phyloP scores from a whole-genome alignment of 2,888 invertebrate species.

The Synanthedon andrenaeformis region DNA sequence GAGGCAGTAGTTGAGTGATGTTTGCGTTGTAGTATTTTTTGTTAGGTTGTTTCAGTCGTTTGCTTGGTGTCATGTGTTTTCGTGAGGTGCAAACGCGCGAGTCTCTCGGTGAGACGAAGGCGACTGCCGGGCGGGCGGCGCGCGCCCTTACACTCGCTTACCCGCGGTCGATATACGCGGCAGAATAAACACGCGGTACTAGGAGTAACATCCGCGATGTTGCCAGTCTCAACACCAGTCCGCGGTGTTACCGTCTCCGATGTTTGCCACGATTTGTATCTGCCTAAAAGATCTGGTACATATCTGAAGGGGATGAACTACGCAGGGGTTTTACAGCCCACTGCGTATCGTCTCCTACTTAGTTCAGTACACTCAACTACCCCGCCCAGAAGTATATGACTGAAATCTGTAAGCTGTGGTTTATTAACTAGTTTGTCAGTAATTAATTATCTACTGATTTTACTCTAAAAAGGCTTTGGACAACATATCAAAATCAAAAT shows the following conservation, averaged over 20 bases:
- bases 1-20: not conserved
- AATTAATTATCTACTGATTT: too few relatives aligned
- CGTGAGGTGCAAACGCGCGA: slow-evolving; percentile 30
- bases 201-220: slow-evolving; percentile 35
- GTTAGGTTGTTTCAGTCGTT: slow-evolving; percentile 23
- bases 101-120: slow-evolving; percentile 26
- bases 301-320: too few relatives aligned
- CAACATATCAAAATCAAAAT: too few relatives aligned
- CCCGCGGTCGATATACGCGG: slow-evolving; percentile 63
- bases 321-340: too few relatives aligned
- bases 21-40: slow-evolving; percentile 3
- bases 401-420: too few relatives aligned
- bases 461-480: too few relatives aligned
- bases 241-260: slow-evolving; percentile 32
- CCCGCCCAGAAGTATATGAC: too few relatives aligned
- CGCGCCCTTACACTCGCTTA: slow-evolving; percentile 32
- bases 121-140: slow-evolving; percentile 42
- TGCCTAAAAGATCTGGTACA: not conserved
- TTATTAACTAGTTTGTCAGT: too few relatives aligned
- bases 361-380: too few relatives aligned
- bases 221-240: slow-evolving; percentile 29
- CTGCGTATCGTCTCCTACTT: too few relatives aligned
- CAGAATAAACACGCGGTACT: slow-evolving; percentile 67
- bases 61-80: slow-evolving; percentile 40
- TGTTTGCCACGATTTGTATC: slow-evolving; percentile 33